Conservation (phyloP, 2,888 invertebrate species). For the Sphaeridia pumilis region DNA sequence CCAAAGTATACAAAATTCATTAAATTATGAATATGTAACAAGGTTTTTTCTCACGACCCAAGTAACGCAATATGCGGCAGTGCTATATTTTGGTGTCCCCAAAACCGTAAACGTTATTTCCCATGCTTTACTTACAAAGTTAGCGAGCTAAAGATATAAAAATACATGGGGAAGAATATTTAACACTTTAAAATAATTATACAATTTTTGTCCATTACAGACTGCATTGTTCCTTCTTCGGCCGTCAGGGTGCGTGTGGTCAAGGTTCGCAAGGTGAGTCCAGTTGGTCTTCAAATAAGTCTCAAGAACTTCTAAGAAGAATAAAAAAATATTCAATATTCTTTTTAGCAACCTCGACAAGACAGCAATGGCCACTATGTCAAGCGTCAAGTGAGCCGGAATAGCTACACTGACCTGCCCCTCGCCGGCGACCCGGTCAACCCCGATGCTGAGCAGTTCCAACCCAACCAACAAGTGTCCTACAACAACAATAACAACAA, state of each 20-base stretch:
- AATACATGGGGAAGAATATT: too few species aligned
- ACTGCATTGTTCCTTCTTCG: slow-evolving; percentile 19
- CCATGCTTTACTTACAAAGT: too few species aligned
- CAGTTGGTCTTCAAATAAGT: not conserved
- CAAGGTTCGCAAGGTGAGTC: slow-evolving; percentile 22
- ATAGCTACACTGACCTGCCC: slow-evolving; percentile 33
- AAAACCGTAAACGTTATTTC: too few species aligned
- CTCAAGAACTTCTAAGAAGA: too few species aligned
- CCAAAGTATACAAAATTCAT: too few species aligned
- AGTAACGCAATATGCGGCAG: too few species aligned
- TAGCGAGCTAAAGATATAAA: too few species aligned
- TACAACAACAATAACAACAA: slow-evolving; percentile 14
- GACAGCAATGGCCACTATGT: slow-evolving; percentile 8
- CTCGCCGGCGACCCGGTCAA: slow-evolving; percentile 14
- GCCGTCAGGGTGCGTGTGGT: slow-evolving; percentile 22
- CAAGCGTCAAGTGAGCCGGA: slow-evolving; percentile 8
- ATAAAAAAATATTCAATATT: not conserved
- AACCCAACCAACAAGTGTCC: not conserved
- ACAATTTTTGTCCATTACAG: too few species aligned
- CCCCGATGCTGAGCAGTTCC: slow-evolving; percentile 11
- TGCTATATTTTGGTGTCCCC: too few species aligned
- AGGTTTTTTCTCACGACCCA: too few species aligned
- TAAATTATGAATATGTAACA: too few species aligned
- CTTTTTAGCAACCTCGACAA: not conserved
- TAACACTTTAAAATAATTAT: too few species aligned